Evolutionary conservation across 2,113 vertebrate species (phyloP), one percentile per base, ranked within the genome.

Genomic region (Nothobranchius kuhntae): DNA sequence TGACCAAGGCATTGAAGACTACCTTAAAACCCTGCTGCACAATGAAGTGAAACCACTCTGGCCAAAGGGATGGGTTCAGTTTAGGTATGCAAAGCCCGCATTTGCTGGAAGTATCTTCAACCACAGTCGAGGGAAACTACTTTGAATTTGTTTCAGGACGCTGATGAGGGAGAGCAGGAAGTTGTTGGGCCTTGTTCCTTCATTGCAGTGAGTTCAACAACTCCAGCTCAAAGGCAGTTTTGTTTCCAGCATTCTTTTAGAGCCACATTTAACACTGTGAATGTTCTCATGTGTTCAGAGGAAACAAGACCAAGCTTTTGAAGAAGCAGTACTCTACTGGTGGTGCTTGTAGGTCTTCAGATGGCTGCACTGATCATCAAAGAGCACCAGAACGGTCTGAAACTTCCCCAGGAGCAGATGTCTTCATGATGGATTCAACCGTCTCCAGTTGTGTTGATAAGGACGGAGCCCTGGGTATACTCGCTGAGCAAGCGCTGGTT

Each of bases 1-100:
- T 51, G 77, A 83, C 72, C 93, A 92, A 61, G 91, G 92, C 42
- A 86, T 93, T 85, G 97, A 99, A 50, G 95, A 96, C 65, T 94
- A 93, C 69, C 90, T 99, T 68, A 98, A 97, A 90, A 87, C 80
- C 12, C 93, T 98, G 77, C 89, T 99, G 71, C 95, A 97, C 57
- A 91, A 89, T 10, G 93, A 96, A 75, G 91, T 99, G 78, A 98
- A 96, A 87, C 89, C 94, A 0, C 92, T 99, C 55, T 99, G 98
- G 98, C 97, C 97, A 26, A 96, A 95, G 88, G 97, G 98, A 66
- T 99, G 98, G 98, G 98, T 99, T 96, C 96, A 96, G 67, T 94
- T 95, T 26, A 94, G 96, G 97, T 99, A 87, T 50, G 40, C 13
- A 52, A 50, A 47, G 12, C 21, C 36, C 6, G 11, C 26, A 0